Conservation (phyloP, 2,888 invertebrate species). For the Hesperia comma region DNA sequence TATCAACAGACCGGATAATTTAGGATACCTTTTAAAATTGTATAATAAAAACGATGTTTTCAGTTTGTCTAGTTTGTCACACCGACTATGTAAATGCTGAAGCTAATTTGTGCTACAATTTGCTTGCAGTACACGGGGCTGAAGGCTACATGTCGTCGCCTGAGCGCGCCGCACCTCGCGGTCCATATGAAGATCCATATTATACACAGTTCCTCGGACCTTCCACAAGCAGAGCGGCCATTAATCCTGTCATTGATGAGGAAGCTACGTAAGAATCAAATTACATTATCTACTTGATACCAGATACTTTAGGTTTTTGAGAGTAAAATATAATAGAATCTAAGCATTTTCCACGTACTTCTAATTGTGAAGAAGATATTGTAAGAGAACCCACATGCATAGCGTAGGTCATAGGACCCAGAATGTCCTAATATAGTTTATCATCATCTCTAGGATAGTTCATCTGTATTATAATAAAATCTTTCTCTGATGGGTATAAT, state of each 20-base stretch:
- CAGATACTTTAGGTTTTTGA: not conserved
- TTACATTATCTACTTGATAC: not conserved
- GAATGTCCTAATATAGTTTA: too few relatives aligned
- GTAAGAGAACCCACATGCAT: too few relatives aligned
- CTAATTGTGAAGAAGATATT: too few relatives aligned
- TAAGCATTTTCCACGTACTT: too few relatives aligned
- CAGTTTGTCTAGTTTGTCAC: not conserved
- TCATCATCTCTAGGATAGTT: too few relatives aligned
- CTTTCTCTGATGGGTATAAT: too few relatives aligned
- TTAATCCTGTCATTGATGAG: slow-evolving; percentile 96
- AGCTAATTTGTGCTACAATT: not conserved
- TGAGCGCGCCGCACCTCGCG: slow-evolving; percentile 88
- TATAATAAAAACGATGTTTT: not conserved
- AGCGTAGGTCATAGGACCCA: too few relatives aligned
- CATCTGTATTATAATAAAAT: too few relatives aligned
- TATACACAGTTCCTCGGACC: slow-evolving; percentile 90
- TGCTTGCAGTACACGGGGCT: slow-evolving; percentile 57
- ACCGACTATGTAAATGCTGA: not conserved
- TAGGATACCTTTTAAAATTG: slow-evolving; percentile 4
- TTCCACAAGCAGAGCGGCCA: slow-evolving; percentile 86
- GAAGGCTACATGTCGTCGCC: slow-evolving; percentile 94
- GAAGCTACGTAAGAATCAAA: slow-evolving; percentile 88
- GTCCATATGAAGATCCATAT: slow-evolving; percentile 93
- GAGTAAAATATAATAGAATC: too few relatives aligned
- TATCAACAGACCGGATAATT: slow-evolving; percentile 7